These are phyloP conservation scores for Epiblema foenella DNA, from an alignment of 2,888 invertebrate genomes.

Conservation along the genomic window DNA sequence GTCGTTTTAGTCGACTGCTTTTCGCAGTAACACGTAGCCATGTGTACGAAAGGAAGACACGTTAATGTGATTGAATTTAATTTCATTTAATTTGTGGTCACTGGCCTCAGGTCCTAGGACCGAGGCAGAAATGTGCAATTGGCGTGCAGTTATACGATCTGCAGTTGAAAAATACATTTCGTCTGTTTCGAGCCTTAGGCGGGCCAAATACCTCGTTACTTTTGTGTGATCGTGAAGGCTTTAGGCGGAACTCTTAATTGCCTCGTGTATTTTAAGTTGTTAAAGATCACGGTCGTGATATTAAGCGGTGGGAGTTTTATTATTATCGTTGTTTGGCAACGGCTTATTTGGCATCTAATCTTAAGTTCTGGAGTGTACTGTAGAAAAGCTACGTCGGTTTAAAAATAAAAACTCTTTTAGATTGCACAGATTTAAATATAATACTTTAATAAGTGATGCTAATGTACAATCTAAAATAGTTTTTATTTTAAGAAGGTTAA, in stretches of 20 bases:
- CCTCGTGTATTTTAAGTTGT: constrained; percentile 2
- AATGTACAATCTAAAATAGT: no score
- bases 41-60: no score
- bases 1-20: no score
- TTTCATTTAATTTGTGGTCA: not conserved
- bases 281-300: constrained; percentile 26
- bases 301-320: constrained; percentile 7
- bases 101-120: not conserved
- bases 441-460: no score
- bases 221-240: not conserved
- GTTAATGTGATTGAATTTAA: not conserved
- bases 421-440: no score
- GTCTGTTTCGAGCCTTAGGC: no score
- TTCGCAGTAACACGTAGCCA: no score
- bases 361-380: not conserved
- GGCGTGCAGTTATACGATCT: no score
- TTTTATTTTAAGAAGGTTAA: no score
- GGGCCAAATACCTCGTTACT: not conserved
- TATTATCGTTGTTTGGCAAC: constrained; percentile 2
- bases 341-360: not conserved
- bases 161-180: not conserved
- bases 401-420: not conserved
- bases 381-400: not conserved
- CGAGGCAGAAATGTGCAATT: not conserved
- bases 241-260: not conserved